Evolutionary conservation across 2,888 invertebrate species (phyloP).

Genomic region (Halictus ligatus): DNA sequence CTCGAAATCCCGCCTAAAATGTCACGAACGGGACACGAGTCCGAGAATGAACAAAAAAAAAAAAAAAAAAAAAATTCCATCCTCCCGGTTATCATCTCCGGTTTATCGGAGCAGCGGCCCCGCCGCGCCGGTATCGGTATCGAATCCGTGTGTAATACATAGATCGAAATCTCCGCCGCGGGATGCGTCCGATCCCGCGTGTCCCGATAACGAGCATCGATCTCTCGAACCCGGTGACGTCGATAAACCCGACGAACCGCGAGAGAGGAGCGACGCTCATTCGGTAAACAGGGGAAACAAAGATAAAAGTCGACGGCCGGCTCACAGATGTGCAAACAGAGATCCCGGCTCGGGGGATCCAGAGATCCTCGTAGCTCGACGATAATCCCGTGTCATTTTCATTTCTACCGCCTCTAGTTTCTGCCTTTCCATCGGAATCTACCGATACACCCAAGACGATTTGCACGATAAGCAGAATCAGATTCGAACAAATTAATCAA

Average conservation of each 20-base stretch:
- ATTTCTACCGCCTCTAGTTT: neutral
- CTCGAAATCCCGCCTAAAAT: neutral
- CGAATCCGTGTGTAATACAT: constrained; percentile 2
- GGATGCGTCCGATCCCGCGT: constrained; percentile 15
- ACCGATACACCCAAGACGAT: too few relatives aligned
- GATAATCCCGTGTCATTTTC: neutral
- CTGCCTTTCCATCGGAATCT: too few relatives aligned
- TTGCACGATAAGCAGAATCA: too few relatives aligned
- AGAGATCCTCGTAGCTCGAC: neutral
- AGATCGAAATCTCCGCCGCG: constrained; percentile 41
- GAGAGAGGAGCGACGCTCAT: constrained; percentile 24
- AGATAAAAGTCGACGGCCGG: constrained; percentile 58
- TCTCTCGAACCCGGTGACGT: neutral
- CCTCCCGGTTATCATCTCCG: neutral
- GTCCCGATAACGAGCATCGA: constrained; percentile 21
- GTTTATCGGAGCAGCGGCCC: constrained; percentile 20
- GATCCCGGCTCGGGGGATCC: constrained; percentile 22
- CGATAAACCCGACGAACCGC: neutral
- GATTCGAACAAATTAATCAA: too few relatives aligned
- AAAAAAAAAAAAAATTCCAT: constrained; percentile 39
- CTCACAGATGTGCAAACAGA: constrained; percentile 69
- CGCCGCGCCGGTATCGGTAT: constrained; percentile 19
- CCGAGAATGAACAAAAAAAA: neutral
- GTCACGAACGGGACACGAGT: neutral
- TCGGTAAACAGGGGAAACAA: constrained; percentile 54